phyloP scores from a whole-genome alignment of 2,797 vertebrate species.

The Paedocypris micromegethes region DNA sequence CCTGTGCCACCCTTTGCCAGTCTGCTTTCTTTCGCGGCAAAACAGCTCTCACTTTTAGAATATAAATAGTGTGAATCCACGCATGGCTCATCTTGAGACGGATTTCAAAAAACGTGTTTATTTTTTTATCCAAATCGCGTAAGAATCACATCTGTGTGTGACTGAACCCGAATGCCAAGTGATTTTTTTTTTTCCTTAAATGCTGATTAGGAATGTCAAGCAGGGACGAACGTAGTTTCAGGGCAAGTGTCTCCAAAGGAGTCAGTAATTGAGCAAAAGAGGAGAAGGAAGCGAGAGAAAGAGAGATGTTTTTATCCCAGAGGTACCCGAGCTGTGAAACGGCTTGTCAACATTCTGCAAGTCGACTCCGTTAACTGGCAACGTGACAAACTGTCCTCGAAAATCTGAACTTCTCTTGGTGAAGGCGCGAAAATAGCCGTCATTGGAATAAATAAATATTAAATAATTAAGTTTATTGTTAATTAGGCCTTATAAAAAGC shows the following conservation, averaged over 20 bases:
- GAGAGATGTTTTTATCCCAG: constrained; percentile 28
- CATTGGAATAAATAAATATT: too few species aligned
- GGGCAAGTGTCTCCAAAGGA: constrained; percentile 42
- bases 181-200: constrained; percentile 48
- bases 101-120: too few species aligned
- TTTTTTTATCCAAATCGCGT: too few species aligned
- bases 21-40: constrained; percentile 12
- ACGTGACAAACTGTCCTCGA: constrained; percentile 25
- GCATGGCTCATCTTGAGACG: too few species aligned
- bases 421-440: too few species aligned
- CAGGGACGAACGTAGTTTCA: constrained; percentile 58
- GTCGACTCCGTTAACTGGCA: constrained; percentile 26
- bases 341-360: constrained; percentile 32
- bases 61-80: too few species aligned
- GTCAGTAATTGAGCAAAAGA: constrained; percentile 16
- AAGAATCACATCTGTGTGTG: constrained; percentile 11
- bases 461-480: too few species aligned
- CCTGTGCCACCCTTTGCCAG: constrained; percentile 10
- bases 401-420: not conserved
- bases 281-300: constrained; percentile 12
- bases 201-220: constrained; percentile 61
- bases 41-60: constrained; percentile 14
- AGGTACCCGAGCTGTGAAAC: constrained; percentile 36
- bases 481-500: too few species aligned
- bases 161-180: not conserved